Evolutionary conservation across 2,113 vertebrate genomes (phyloP).

Genomic region (Lathamus discolor): DNA sequence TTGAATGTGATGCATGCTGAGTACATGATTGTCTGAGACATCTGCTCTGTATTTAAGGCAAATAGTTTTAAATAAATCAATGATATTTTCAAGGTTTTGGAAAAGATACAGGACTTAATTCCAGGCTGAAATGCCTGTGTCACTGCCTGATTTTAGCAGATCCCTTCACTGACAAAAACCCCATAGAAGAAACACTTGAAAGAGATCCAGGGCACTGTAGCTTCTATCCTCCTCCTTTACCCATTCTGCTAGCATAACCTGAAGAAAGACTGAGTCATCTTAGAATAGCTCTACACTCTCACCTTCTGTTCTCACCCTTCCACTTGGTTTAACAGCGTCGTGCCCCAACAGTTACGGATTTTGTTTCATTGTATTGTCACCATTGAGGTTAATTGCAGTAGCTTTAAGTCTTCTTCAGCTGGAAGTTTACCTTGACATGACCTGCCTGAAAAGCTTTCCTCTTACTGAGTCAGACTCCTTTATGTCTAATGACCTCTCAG

Average conservation of each 20-base stretch:
- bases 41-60: neutral
- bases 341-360: neutral
- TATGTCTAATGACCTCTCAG: neutral
- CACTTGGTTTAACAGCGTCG: neutral
- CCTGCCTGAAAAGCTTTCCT: neutral
- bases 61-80: neutral
- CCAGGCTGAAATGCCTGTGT: neutral
- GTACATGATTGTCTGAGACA: neutral
- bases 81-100: neutral
- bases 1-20: neutral
- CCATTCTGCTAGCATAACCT: neutral
- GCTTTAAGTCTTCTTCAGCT: neutral
- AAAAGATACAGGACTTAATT: neutral
- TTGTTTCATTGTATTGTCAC: neutral
- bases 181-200: neutral
- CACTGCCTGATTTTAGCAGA: neutral
- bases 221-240: neutral
- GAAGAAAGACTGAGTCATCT: neutral
- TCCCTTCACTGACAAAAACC: neutral
- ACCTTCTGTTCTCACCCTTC: neutral
- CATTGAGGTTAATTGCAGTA: neutral
- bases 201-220: neutral
- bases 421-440: neutral
- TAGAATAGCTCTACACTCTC: neutral
- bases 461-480: neutral